These are phyloP conservation scores for Onchidella celtica DNA, from an alignment of 2,888 invertebrate genomes.

Conservation along the genomic window DNA sequence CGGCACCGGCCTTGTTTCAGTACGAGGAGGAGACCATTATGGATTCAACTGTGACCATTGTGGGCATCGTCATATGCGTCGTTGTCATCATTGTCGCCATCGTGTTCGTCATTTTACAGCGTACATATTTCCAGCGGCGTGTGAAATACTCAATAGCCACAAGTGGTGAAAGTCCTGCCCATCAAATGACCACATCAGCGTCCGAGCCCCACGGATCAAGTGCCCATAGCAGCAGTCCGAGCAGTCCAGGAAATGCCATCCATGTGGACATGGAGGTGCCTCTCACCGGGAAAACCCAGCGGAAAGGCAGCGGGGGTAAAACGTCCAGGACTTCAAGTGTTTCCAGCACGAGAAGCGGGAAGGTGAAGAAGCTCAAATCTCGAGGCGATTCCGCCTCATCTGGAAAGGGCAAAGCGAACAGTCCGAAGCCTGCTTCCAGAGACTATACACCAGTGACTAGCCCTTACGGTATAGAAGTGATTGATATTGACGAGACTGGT, in stretches of 20 bases:
- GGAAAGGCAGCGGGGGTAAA: conserved; percentile 40
- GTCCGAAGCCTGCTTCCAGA: conserved; percentile 63
- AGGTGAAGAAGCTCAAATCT: neutral
- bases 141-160: conserved; percentile 72
- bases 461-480: conserved; percentile 64
- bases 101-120: conserved; percentile 71
- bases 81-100: conserved; percentile 68
- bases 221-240: conserved; percentile 22
- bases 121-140: conserved; percentile 61
- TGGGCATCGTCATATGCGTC: conserved; percentile 74
- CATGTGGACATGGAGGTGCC: conserved; percentile 72
- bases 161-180: conserved; percentile 66
- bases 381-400: neutral
- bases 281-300: conserved; percentile 59
- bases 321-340: conserved; percentile 63
- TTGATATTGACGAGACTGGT: conserved; percentile 59
- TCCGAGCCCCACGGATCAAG: conserved; percentile 6
- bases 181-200: conserved; percentile 37
- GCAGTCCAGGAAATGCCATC: conserved; percentile 54
- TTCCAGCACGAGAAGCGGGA: conserved; percentile 62
- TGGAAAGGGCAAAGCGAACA: neutral
- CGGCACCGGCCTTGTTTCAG: conserved; percentile 50
- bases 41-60: conserved; percentile 74
- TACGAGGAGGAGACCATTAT: conserved; percentile 59
- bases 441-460: conserved; percentile 66